Base-by-base conservation (phyloP, 2,888 invertebrate genomes). In the Synergus laeviventris region DNA sequence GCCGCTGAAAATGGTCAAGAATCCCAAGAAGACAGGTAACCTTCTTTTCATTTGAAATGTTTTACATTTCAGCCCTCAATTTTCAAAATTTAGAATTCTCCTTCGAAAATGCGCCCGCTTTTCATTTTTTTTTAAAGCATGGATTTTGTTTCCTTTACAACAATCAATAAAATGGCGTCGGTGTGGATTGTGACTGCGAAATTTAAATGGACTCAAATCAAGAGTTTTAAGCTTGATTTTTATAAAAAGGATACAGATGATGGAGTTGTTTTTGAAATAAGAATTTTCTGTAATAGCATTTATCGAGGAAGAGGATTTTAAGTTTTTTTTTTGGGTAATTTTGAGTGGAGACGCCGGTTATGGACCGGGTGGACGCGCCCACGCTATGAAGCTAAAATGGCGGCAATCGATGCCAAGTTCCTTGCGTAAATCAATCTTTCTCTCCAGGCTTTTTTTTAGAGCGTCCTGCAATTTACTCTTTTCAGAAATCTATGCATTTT, bases 1-100 rank as follows among this genome's bases (percentile, higher is more conserved):
- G 93, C 93, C 87, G 93, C 93, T 86, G 95, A 95, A 90, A 94
- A 95, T 91, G 95, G 95, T 83, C 90, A 89, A 31, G 91, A 91
- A 76, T 88, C 89, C 45, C 90, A 91, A 79, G 91, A 91, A 82
- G 91, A 91, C 87, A 91, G 91, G 91, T 91, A 91, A 89, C 74
- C 64, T 76, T 75, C 78, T 81, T 81, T 76, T 82, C 81, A 74
- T 66, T 74, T 62, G 74, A 73, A 64, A 14, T 7, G n/a, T 64
- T 39, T n/a, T n/a, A n/a, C 12, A 4, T 24, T 16, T 66, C 59
- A 38, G 56, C 61, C 61, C 38, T 73, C 16, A n/a, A 49, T 73
- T 76, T 31, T 62, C n/a, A n/a, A n/a, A 45, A 49, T 36, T 49
- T 3, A 61, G 38, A 61, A 61, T 36, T 31, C 18, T 59, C 56